phyloP scores from a whole-genome alignment of 2,113 vertebrate genomes.

The Dendrocopos noguchii region DNA sequence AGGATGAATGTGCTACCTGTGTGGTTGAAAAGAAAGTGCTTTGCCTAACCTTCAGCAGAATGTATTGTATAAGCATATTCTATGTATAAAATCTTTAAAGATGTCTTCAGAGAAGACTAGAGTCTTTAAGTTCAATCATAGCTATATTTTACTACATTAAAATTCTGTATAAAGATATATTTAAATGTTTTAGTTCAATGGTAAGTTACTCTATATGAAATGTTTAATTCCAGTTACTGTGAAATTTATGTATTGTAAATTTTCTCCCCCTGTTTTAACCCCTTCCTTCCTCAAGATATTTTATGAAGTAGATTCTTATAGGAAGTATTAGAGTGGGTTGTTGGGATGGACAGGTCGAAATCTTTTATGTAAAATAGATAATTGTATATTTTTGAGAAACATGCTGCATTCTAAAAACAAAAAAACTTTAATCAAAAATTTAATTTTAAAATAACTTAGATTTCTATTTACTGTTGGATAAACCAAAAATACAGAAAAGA shows the following conservation, averaged over 20 bases:
- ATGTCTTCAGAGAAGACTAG: conserved; percentile 89
- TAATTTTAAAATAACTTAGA: conserved; percentile 76
- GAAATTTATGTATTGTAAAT: conserved; percentile 80
- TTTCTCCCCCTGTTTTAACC: conserved; percentile 58
- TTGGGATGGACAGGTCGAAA: conserved; percentile 66
- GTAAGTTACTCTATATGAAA: conserved; percentile 80
- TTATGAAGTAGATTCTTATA: conserved; percentile 67
- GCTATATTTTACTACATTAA: conserved; percentile 89
- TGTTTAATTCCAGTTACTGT: conserved; percentile 85
- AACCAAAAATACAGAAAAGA: conserved; percentile 69
- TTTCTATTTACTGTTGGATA: conserved; percentile 70
- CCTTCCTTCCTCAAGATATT: conserved; percentile 68
- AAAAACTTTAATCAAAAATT: conserved; percentile 48
- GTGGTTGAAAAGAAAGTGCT: conserved; percentile 79
- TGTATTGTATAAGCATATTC: conserved; percentile 85
- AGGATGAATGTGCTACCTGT: conserved; percentile 76
- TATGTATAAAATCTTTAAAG: conserved; percentile 84
- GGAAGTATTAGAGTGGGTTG: conserved; percentile 67
- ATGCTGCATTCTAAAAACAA: conserved; percentile 73
- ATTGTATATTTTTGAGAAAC: conserved; percentile 81
- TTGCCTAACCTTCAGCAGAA: conserved; percentile 88
- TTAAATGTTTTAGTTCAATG: conserved; percentile 82
- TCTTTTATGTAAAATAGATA: conserved; percentile 76
- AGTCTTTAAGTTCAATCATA: conserved; percentile 87
- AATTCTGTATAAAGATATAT: conserved; percentile 85